These are phyloP conservation scores for Drosophila siamana DNA, from an alignment of 2,888 invertebrate species.

Conservation along the genomic window DNA sequence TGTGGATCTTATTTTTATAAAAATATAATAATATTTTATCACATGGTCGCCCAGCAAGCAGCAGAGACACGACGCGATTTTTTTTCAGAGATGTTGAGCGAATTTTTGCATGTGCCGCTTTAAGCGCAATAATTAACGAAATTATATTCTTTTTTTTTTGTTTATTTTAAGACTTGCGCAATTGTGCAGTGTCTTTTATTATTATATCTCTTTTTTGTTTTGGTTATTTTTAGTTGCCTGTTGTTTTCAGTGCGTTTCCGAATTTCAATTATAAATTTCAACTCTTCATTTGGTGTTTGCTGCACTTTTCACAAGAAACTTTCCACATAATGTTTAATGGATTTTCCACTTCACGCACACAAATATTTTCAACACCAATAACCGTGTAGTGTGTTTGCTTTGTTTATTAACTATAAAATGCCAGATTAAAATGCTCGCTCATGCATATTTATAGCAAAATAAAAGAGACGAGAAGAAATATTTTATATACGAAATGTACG, in stretches of 20 bases:
- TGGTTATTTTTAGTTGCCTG: background rate
- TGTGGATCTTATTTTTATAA: constrained; percentile 16
- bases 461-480: constrained; percentile 30
- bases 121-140: constrained; percentile 13
- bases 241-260: constrained; percentile 11
- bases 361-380: background rate
- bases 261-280: constrained; percentile 9
- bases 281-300: constrained; percentile 2
- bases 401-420: constrained; percentile 55
- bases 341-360: constrained; percentile 41
- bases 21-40: constrained; percentile 15
- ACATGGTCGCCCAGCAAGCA: constrained; percentile 8
- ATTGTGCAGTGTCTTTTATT: background rate
- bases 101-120: constrained; percentile 5
- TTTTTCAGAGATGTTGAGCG: too few relatives aligned
- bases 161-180: constrained; percentile 19
- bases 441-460: constrained; percentile 71
- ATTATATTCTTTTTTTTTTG: constrained; percentile 8
- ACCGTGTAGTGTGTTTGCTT: constrained; percentile 17
- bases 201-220: background rate
- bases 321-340: constrained; percentile 26
- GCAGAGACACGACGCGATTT: constrained; percentile 14
- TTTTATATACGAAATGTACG: constrained; percentile 25
- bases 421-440: constrained; percentile 56
- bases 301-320: constrained; percentile 33